Conservation (phyloP, 1,140 invertebrate species). For the Sipha flava region DNA sequence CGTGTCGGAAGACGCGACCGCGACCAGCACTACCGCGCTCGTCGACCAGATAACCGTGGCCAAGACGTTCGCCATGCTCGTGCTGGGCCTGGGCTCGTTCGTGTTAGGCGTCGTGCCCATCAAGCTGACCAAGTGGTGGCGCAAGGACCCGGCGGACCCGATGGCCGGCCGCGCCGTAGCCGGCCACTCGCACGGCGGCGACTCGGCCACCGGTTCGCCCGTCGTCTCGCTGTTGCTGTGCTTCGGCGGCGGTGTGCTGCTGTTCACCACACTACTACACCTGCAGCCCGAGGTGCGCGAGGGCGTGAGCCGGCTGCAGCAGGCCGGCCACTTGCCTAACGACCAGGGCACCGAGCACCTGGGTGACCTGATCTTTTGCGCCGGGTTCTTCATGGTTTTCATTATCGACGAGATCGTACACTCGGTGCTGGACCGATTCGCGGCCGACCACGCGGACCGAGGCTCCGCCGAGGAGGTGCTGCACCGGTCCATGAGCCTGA, state of each 20-base stretch:
- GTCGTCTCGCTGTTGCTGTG: conserved; percentile 57
- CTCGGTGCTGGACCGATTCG: conserved; percentile 47
- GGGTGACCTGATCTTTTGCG: conserved; percentile 58
- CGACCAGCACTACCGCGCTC: not conserved
- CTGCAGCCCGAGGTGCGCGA: conserved; percentile 65
- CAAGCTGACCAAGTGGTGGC: conserved; percentile 45
- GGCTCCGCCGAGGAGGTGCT: conserved; percentile 44
- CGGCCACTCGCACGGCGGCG: conserved; percentile 28
- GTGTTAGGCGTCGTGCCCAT: conserved; percentile 58
- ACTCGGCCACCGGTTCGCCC: conserved; percentile 45
- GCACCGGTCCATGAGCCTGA: conserved; percentile 51
- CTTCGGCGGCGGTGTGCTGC: conserved; percentile 70
- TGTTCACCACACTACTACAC: conserved; percentile 68
- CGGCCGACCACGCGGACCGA: conserved; percentile 41
- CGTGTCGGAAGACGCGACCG: not conserved
- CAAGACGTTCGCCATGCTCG: conserved; percentile 60
- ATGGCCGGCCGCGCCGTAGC: conserved; percentile 49
- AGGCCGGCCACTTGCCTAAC: conserved; percentile 42
- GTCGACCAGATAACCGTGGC: conserved; percentile 45
- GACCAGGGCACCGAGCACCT: conserved; percentile 37
- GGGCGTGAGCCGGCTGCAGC: conserved; percentile 45
- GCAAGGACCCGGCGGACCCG: conserved; percentile 28
- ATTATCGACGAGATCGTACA: conserved; percentile 63
- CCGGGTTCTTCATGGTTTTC: conserved; percentile 66
- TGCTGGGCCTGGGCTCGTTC: conserved; percentile 58